Percentiles rank a stretch among this genome's conserved stretches.
Conservation (phyloP, 2,113 vertebrate species). For the Hippocampus mohnikei region DNA sequence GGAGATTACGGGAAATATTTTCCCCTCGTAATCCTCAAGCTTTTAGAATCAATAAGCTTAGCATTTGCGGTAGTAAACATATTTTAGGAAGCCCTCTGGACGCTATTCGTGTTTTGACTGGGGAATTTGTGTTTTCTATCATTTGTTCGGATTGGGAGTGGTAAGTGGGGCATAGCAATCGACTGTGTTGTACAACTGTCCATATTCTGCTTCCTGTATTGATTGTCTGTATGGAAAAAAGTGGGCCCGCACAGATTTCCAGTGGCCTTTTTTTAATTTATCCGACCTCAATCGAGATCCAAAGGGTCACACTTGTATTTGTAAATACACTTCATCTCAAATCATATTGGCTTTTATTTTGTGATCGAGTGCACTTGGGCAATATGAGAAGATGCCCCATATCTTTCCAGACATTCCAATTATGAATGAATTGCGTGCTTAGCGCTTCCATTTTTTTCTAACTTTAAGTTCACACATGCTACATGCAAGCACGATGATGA, state of each 20-base stretch:
- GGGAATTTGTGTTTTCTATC: background rate
- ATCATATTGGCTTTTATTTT: background rate
- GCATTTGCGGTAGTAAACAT: conserved; percentile 27
- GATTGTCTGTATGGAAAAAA: background rate
- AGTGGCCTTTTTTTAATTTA: background rate
- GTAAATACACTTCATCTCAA: background rate
- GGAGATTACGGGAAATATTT: conserved; percentile 55
- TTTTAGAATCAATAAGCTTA: conserved; percentile 32
- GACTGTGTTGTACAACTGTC: background rate
- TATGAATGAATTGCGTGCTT: too few species aligned
- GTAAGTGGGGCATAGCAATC: background rate
- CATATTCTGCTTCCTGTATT: conserved; percentile 4
- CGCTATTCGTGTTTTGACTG: background rate
- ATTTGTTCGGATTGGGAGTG: background rate
- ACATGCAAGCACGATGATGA: too few species aligned
- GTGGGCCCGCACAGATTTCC: background rate
- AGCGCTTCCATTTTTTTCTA: too few species aligned
- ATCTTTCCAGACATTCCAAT: too few species aligned
- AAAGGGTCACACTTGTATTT: background rate
- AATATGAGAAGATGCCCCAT: too few species aligned
- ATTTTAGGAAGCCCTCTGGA: conserved; percentile 6
- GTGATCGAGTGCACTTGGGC: too few species aligned
- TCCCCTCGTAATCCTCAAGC: conserved; percentile 43
- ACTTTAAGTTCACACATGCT: too few species aligned
- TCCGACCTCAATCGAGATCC: background rate